These are phyloP conservation scores for Taxidea taxus DNA, from an alignment of 2,113 vertebrate genomes.

Conservation along the genomic window DNA sequence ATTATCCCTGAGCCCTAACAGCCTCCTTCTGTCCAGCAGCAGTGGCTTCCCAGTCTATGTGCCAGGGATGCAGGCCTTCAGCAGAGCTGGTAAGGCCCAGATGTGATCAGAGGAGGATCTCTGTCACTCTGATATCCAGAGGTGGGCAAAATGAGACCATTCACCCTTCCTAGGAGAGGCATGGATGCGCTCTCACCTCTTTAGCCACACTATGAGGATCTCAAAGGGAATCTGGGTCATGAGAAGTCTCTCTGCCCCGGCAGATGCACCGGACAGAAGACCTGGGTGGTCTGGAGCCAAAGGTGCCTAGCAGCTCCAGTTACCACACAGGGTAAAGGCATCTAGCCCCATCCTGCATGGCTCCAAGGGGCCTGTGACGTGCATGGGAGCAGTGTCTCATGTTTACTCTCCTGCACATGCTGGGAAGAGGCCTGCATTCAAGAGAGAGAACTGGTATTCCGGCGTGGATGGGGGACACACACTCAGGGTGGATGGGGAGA, in stretches of 20 bases:
- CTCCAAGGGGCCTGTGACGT: background rate
- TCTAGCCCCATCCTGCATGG: background rate
- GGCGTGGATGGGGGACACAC: rapidly evolving
- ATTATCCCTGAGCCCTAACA: background rate
- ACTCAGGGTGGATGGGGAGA: too few species aligned
- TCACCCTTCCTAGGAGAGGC: background rate
- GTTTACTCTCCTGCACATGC: background rate
- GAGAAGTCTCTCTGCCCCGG: background rate
- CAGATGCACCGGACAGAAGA: background rate
- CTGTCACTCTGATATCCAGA: background rate
- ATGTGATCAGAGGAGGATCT: background rate
- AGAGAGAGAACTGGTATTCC: background rate
- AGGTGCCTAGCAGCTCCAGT: background rate
- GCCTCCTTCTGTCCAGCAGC: background rate
- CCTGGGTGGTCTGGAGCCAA: background rate
- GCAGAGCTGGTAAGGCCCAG: background rate
- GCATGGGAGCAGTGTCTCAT: background rate
- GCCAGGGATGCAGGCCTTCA: background rate
- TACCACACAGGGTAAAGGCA: background rate
- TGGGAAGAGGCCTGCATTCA: background rate
- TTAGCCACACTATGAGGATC: background rate
- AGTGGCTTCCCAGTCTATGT: background rate
- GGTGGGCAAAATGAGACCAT: background rate
- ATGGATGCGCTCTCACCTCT: background rate
- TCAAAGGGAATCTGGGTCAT: background rate